These are phyloP conservation scores for Sylvia atricapilla DNA, from an alignment of 2,113 vertebrate genomes.

Conservation along the genomic window DNA sequence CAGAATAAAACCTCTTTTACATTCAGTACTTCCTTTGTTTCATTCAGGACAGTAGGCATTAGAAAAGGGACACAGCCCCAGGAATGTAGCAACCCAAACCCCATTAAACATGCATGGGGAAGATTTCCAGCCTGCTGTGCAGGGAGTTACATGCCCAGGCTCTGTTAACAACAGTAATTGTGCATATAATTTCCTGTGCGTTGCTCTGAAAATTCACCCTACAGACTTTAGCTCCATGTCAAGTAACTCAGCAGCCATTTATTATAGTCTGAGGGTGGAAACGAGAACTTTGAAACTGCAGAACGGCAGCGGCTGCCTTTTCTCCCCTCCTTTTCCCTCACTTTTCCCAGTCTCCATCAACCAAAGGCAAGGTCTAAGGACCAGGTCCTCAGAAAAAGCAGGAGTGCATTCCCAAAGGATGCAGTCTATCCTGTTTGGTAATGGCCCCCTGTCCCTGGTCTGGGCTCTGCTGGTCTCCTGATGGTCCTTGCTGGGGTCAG, in stretches of 20 bases:
- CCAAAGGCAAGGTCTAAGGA: neutral
- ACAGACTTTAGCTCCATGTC: conserved; percentile 61
- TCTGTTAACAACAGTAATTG: conserved; percentile 76
- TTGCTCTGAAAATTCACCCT: conserved; percentile 66
- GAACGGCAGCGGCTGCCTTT: neutral
- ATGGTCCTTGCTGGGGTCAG: neutral
- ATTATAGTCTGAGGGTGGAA: conserved; percentile 5
- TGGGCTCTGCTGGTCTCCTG: neutral
- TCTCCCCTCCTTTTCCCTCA: neutral
- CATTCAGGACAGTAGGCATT: conserved; percentile 55
- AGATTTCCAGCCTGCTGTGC: conserved; percentile 70
- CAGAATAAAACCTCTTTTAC: conserved; percentile 45
- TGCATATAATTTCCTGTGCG: conserved; percentile 70
- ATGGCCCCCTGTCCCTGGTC: neutral
- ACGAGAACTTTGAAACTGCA: neutral
- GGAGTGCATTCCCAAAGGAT: neutral
- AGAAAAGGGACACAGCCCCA: conserved; percentile 66
- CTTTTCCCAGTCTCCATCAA: neutral
- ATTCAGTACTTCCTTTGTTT: conserved; percentile 59
- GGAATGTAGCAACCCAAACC: conserved; percentile 66
- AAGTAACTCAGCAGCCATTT: conserved; percentile 46
- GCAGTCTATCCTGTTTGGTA: neutral
- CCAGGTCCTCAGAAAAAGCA: neutral
- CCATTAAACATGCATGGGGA: conserved; percentile 74
- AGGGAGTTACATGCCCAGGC: conserved; percentile 71